Base-by-base conservation (phyloP, 1,140 invertebrate genomes). In the Hylyphantes graminicola region DNA sequence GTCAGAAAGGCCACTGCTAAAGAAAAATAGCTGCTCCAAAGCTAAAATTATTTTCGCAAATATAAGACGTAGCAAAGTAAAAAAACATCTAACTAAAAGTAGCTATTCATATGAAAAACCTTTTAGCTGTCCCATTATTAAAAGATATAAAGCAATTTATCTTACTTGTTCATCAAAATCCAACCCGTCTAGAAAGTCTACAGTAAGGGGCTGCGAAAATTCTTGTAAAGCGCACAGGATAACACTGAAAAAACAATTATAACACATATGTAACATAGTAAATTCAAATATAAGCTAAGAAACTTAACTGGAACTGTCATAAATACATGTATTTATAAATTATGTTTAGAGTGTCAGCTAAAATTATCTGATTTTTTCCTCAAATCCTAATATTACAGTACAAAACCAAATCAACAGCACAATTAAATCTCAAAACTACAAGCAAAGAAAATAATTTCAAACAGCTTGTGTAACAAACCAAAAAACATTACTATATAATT, bases 21-120 rank as follows among this genome's bases (percentile, higher is more conserved):
- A 88, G 95, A 95, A 88, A 98, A 96, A 89, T 96, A 98, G 87
- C 93, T 94, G 86, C 93, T 95, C 96, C 96, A 98, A 6, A 97
- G 91, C 91, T 96, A 92, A 61, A 77, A 87, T n/a, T 59, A 65
- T 59, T 70, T 51, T 19, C 51, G 12, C 19, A 70, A 53, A 53
- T 10, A 70, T 12, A n/a, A 17, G n/a, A n/a, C 11, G 11, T 67
- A 12, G 21, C n/a, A 67, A 67, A 67, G 12, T 11, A 4, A 67
- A 67, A 35, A 67, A 73, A 54, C 2, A 3, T 54, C 2, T 13
- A 19, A 70, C 15, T 67, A 67, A 12, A 10, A 67, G 4, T 13
- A 61, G 2, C 15, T 11, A 15, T 5, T 0, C 21, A 86, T 73
- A 76, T 53, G 55, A 51, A 15, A 61, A 64, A 15, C 55, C 6